These are phyloP conservation scores for Antheraea assamensis DNA, from an alignment of 2,888 invertebrate species.

Conservation along the genomic window DNA sequence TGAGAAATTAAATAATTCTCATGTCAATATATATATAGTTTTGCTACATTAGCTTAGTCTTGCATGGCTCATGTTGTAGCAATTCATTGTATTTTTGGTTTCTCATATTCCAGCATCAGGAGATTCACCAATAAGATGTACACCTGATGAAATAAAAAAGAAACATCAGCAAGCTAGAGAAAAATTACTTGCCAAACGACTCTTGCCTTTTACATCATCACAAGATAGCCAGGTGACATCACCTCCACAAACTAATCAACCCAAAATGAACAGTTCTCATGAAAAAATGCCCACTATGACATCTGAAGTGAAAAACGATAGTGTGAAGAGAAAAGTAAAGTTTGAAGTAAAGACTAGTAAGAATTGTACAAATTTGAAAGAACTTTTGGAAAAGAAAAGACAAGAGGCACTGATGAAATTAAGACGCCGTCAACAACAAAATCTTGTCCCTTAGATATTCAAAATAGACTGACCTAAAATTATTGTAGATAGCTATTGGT, in stretches of 20 bases:
- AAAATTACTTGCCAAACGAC: slow-evolving; percentile 79
- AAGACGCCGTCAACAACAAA: slow-evolving; percentile 59
- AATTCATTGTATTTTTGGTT: not conserved
- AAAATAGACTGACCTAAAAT: not conserved
- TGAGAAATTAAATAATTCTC: not conserved
- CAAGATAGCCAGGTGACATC: slow-evolving; percentile 41
- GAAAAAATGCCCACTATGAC: not conserved
- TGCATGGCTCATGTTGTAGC: not conserved
- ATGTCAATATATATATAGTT: no score
- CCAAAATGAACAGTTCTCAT: slow-evolving; percentile 25
- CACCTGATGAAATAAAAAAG: slow-evolving; percentile 83
- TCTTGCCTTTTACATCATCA: slow-evolving; percentile 65
- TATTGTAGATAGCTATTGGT: not conserved
- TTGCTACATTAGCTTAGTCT: not conserved
- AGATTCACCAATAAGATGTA: slow-evolving; percentile 74
- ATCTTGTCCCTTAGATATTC: slow-evolving; percentile 31
- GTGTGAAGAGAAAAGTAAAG: slow-evolving; percentile 22
- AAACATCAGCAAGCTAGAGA: slow-evolving; percentile 83
- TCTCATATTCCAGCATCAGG: slow-evolving; percentile 43
- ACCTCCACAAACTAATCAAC: slow-evolving; percentile 27
- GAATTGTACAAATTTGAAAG: slow-evolving; percentile 51
- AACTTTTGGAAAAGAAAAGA: slow-evolving; percentile 72
- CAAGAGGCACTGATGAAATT: slow-evolving; percentile 75
- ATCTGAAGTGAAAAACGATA: not conserved
- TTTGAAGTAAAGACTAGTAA: slow-evolving; percentile 30